Evolutionary conservation across 2,113 vertebrate species (phyloP), one percentile per base, ranked within the genome.

Genomic region (Periophthalmus modestus): DNA sequence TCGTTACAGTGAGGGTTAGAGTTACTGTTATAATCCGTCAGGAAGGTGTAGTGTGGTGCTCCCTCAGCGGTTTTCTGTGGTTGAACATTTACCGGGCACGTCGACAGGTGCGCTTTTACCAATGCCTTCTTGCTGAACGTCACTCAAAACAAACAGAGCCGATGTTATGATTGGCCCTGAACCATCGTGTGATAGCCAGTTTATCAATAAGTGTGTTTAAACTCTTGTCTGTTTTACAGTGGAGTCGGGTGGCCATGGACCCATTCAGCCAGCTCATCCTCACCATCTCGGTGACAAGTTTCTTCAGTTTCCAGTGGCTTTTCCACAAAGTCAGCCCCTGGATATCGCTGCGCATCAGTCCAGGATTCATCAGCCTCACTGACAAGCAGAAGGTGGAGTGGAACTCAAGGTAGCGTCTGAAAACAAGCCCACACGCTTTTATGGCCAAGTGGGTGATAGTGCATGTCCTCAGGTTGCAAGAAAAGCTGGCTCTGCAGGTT

Each of bases 381-480:
- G 84, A 90, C 74, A 95, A 95, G 87, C 96, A 98, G 94, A 96
- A 96, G 93, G 96, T 98, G 4, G 97, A 99, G 88, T 99, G 98
- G 97, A 98, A 99, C 93, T 98, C 98, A 79, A 99, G 97, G 97
- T 99, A 95, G 85, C 24, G 16, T 1, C 9, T n/a, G 1, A 33
- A 5, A 36, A 62, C 55, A 21, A 7, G 23, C 33, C 19, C 23
- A 15, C 70, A 5, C 74, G 55, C 68, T n/a, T 24, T 13, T 57
- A 46, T 15, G 7, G 66, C 5, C 46, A 36, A 50, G 46, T 62
- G 46, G 55, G 39, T 61, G 24, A 2, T 15, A 46, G 15, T 28
- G 68, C 54, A 36, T 36, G 16, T 34, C 61, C 58, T 7, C 58
- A 33, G 36, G 43, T 18, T 7, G n/a, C 46, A 13, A 62, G 67